Evolutionary conservation across 2,113 vertebrate genomes (phyloP).

Genomic region (human (Homo sapiens)): DNA sequence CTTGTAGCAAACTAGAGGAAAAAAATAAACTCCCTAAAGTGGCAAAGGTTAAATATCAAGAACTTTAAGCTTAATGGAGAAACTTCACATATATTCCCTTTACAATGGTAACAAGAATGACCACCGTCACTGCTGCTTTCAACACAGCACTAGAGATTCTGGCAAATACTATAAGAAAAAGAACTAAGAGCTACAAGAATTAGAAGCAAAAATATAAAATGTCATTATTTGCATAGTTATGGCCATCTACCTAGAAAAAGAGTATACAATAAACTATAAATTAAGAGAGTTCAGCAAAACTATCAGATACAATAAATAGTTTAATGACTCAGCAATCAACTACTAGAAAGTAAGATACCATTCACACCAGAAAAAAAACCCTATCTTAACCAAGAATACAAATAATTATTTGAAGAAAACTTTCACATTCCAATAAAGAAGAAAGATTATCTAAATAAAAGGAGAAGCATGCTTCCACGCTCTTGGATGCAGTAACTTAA

Average conservation of each 20-base stretch:
- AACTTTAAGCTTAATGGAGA: neutral
- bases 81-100: neutral
- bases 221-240: neutral
- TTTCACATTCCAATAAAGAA: neutral
- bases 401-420: neutral
- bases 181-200: neutral
- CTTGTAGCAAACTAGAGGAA: neutral
- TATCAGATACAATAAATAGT: neutral
- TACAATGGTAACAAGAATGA: neutral
- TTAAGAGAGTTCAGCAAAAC: conserved; percentile 9
- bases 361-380: neutral
- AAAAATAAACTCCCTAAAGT: neutral
- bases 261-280: neutral
- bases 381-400: neutral
- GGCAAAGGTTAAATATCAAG: neutral
- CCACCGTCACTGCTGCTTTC: neutral
- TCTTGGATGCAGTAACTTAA: neutral
- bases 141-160: neutral
- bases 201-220: neutral
- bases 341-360: neutral
- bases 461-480: neutral
- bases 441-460: neutral
- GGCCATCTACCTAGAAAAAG: neutral
- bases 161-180: neutral
- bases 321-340: neutral